A percentile compares a stretch with the other conserved stretches of the same genome.
These are phyloP conservation scores for Leptinotarsa rubiginosa DNA, from an alignment of 2,888 invertebrate genomes.

Conservation along the genomic window DNA sequence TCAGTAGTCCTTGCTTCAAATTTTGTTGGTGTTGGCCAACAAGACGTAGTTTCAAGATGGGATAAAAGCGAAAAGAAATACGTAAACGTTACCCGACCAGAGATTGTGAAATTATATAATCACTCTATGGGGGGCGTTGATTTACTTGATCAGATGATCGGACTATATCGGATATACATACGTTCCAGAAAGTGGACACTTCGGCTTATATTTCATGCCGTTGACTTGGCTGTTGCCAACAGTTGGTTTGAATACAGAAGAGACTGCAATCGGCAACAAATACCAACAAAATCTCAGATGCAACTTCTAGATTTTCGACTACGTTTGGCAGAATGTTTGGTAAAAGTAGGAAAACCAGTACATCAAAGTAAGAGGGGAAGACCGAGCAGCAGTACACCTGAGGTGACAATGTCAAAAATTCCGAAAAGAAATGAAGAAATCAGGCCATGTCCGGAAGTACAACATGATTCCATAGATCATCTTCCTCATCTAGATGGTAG, in stretches of 20 bases:
- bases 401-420: conserved; percentile 12
- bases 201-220: conserved; percentile 10
- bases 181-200: conserved; percentile 31
- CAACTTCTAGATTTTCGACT: conserved; percentile 12
- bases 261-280: neutral
- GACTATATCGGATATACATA: conserved; percentile 16
- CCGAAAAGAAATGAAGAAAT: conserved; percentile 2
- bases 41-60: conserved; percentile 20
- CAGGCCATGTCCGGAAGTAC: neutral
- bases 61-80: conserved; percentile 27
- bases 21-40: conserved; percentile 28
- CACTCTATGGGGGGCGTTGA: conserved; percentile 27
- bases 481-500: conserved; percentile 12
- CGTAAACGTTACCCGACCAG: conserved; percentile 23
- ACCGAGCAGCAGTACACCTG: conserved; percentile 10
- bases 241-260: conserved; percentile 15
- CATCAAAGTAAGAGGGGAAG: conserved; percentile 18
- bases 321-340: conserved; percentile 1
- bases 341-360: neutral
- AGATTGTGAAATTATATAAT: conserved; percentile 27
- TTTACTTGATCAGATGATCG: conserved; percentile 14
- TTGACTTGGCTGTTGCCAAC: conserved; percentile 11
- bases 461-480: conserved; percentile 6
- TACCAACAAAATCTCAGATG: conserved; percentile 10
- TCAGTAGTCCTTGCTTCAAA: conserved; percentile 34